Base-by-base conservation (phyloP, 1,140 invertebrate species). In the Pseudomyrmex pallidus region DNA sequence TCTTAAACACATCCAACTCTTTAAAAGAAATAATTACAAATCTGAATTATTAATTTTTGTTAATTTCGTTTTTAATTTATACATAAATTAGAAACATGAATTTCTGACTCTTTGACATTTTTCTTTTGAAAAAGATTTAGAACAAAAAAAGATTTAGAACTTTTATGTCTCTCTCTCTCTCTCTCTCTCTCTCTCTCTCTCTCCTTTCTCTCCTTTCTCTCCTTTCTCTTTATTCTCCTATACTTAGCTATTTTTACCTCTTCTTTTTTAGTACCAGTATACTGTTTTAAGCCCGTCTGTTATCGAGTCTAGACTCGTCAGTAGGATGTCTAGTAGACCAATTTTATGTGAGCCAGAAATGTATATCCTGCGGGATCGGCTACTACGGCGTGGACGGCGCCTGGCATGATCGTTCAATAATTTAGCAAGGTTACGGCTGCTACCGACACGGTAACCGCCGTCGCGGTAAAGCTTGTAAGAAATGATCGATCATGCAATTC, bases 371-470 rank as follows among this genome's bases (percentile, higher is more conserved):
- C 52, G 52, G 22, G 59, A 56, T 67, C 48, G 22, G 50, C 50
- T 13, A 76, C 54, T 70, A 73, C 84, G 63, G 74, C 74, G 50
- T 54, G 22, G 10, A n/a, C 44, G 85, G 48, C 74, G 62, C 70
- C 83, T 76, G 50, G 84, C 59, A 70, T 48, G 66, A 48, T 83
- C 82, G 85, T 87, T 87, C 82, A 78, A 87, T 87, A 87, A 87
- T 87, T 87, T 84, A 86, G 74, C 86, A 86, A 87, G 86, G 86
- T 87, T 87, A 87, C 82, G 85, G 22, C 22, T 35, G 46, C 86
- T 56, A 46, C 62, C 82, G 68, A 84, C 83, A 72, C 35, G 35
- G 35, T 35, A 35, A 35, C 13, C 63, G 56, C 52, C 17, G 73
- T 84, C 64, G 74, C 56, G 52, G 17, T 25, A 57, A 70, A 20